A percentile compares a stretch with the other conserved stretches of the same genome.
phyloP scores from a whole-genome alignment of 2,113 vertebrate species.

The Mus musculus region DNA sequence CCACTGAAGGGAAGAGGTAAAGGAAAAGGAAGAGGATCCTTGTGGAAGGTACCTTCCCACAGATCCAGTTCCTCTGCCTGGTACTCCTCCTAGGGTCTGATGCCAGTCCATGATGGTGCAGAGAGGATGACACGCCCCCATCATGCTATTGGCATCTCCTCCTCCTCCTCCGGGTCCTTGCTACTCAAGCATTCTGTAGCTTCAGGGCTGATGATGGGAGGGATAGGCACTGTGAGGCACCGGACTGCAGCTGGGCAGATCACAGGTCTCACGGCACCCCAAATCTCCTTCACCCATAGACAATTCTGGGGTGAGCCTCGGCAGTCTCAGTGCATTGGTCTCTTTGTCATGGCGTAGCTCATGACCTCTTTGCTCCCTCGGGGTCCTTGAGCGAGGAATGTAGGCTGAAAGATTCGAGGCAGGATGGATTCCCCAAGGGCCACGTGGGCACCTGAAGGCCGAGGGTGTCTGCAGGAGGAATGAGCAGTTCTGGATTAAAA shows the following conservation, averaged over 20 bases:
- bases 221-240: no score
- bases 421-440: not conserved
- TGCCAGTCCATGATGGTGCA: rapidly evolving
- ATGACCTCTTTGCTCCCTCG: rapidly evolving
- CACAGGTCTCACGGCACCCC: rapidly evolving
- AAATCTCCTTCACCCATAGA: not conserved
- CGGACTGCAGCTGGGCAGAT: no score
- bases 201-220: not conserved
- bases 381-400: no score
- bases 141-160: rapidly evolving
- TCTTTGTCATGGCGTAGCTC: rapidly evolving
- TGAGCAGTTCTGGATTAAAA: not conserved
- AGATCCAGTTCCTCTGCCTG: not conserved
- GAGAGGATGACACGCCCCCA: rapidly evolving
- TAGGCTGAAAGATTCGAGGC: not conserved
- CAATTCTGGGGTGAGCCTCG: not conserved
- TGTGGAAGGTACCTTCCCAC: not conserved
- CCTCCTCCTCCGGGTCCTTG: not conserved
- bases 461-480: not conserved
- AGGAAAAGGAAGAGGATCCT: rapidly evolving
- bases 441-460: not conserved
- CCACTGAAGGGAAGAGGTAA: rapidly evolving
- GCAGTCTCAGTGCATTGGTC: rapidly evolving
- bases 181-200: not conserved
- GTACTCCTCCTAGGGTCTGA: rapidly evolving